Conservation (phyloP, 2,888 invertebrate genomes). For the Zaprionus bogoriensis region DNA sequence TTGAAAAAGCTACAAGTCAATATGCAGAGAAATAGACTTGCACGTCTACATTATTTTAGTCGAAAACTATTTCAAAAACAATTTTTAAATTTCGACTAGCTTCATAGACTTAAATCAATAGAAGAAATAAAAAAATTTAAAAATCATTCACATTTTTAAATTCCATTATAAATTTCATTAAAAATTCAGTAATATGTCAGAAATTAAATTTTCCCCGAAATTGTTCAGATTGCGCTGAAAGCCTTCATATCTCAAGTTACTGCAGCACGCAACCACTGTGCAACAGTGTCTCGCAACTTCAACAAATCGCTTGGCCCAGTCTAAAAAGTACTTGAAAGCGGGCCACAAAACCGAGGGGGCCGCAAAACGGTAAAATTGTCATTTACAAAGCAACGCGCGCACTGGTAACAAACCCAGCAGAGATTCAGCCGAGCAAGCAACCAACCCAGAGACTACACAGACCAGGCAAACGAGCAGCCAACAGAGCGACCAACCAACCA, state of each 20-base stretch:
- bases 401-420: conserved; percentile 48
- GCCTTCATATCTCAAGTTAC: neutral
- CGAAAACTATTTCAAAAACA: no score
- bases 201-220: no score
- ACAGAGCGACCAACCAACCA: conserved; percentile 10
- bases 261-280: conserved; percentile 40
- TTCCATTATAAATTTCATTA: no score
- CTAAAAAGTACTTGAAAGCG: conserved; percentile 56
- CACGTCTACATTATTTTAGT: no score
- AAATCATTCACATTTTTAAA: no score
- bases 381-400: conserved; percentile 57
- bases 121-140: no score
- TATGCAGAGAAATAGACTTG: no score
- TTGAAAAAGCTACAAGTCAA: no score
- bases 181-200: no score
- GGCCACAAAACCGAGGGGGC: conserved; percentile 14
- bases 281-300: conserved; percentile 31
- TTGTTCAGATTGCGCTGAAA: no score
- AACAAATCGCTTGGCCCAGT: conserved; percentile 65
- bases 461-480: conserved; percentile 7
- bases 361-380: conserved; percentile 73
- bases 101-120: no score
- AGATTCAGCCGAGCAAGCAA: conserved; percentile 6
- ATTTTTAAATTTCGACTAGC: no score
- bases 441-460: neutral